Base-by-base conservation (phyloP, 2,888 invertebrate species). In the Parapristionchus giblindavisi region DNA sequence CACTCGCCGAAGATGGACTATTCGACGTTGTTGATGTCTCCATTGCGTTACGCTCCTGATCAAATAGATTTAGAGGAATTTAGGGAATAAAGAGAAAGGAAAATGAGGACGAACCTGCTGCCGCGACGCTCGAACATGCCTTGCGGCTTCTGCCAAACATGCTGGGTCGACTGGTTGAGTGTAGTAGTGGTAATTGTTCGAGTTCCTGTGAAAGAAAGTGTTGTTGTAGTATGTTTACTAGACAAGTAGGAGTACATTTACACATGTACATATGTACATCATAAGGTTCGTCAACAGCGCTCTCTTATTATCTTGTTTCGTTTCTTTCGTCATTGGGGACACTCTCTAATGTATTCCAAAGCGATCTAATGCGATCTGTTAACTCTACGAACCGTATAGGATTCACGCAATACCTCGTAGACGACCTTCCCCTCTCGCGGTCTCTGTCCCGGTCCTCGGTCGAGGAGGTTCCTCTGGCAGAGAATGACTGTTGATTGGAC, bases 111-210 rank as follows among this genome's bases (percentile, higher is more conserved):
- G 1, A 2, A 65, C 73, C 56, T 60, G 60, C 36, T 60, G 60
- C 34, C 77, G 5, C 21, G 52, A 36, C 14, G 74, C 81, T 38
- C 81, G 71, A 24, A 83, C 83, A 58, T 83, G 78, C 73, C 83
- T 56, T 14, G 84, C 82, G 14, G 86, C 85, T 61, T 84, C 85
- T 1, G 85, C 85, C 36, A 87, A 63, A 14, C 84, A 80, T 40
- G 81, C 80, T n/a, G 87, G 83, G 76, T 87, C 85, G 8, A 87
- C 86, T 0, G 87, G 87, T 75, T 87, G 87, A 21, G 87, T 86
- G 81, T 88, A 85, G 76, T 85, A 84, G 78, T 87, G 87, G 77
- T 85, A 86, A 75, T 82, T 81, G 77, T 82, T 83, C 27, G 80
- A 58, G 61, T 73, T 73, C 73, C 73, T 73, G 38, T 17, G n/a